Percentiles rank a stretch among this genome's conserved stretches.
These are phyloP conservation scores for Periophthalmus magnuspinnatus DNA, from an alignment of 2,797 vertebrate genomes.

Conservation along the genomic window DNA sequence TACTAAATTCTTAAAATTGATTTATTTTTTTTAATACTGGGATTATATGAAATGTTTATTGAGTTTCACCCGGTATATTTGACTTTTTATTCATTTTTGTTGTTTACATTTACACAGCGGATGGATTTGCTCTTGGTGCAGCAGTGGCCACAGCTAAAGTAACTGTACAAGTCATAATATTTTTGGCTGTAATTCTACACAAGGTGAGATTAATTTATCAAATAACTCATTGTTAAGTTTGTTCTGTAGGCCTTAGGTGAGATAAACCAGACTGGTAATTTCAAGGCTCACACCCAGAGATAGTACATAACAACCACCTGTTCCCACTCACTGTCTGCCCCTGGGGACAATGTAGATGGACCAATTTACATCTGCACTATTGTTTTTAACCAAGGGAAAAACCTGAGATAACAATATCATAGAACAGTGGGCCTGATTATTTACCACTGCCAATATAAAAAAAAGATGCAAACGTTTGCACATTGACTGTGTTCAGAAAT, in stretches of 20 bases:
- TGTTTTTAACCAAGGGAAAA: background rate
- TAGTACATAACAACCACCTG: background rate
- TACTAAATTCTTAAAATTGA: background rate
- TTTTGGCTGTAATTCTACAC: slow-evolving; percentile 83
- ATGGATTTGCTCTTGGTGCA: slow-evolving; percentile 82
- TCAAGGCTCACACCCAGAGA: background rate
- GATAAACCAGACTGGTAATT: background rate
- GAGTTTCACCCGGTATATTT: no score
- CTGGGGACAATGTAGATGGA: background rate
- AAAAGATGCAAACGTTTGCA: no score
- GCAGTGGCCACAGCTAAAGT: slow-evolving; percentile 78
- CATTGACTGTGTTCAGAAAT: no score
- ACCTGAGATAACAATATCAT: background rate
- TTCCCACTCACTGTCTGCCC: background rate
- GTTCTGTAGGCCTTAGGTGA: background rate
- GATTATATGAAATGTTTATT: background rate
- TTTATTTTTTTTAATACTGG: background rate
- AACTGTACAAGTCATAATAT: slow-evolving; percentile 79
- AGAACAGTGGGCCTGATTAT: background rate
- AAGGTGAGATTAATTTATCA: slow-evolving; percentile 70
- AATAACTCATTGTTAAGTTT: background rate
- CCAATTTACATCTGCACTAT: background rate
- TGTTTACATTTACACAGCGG: slow-evolving; percentile 54
- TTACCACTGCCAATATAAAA: background rate
- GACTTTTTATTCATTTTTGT: background rate